These are phyloP conservation scores for Tachycineta bicolor DNA, from an alignment of 2,113 vertebrate genomes.

Conservation along the genomic window DNA sequence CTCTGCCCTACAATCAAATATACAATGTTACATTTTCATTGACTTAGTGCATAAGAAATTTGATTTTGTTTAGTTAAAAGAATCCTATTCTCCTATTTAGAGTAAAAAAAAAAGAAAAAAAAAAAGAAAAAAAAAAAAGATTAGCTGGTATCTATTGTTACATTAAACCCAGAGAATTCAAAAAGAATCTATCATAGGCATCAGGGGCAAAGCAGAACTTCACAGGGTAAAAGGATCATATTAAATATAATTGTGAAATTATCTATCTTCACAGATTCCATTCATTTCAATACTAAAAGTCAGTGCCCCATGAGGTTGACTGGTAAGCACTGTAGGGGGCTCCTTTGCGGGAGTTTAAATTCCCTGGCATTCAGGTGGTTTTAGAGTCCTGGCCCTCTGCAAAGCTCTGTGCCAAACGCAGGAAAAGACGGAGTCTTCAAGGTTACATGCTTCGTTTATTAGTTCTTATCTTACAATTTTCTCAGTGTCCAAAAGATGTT, in stretches of 20 bases:
- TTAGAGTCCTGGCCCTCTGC: no score
- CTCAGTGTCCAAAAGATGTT: no score
- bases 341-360: no score
- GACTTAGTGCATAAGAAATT: not conserved
- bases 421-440: no score
- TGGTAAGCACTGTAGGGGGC: not conserved
- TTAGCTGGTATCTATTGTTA: not conserved
- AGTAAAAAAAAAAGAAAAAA: not conserved
- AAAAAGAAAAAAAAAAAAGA: not conserved
- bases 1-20: not conserved
- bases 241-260: not conserved
- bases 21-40: rapidly evolving
- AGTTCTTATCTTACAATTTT: no score
- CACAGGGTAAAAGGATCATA: not conserved
- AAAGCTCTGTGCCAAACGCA: no score
- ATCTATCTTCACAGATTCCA: not conserved
- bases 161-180: not conserved
- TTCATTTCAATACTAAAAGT: not conserved
- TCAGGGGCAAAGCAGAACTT: not conserved
- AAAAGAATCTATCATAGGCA: not conserved
- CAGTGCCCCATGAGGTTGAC: not conserved
- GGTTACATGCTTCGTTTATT: no score
- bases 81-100: not conserved
- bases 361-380: no score
- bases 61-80: not conserved